A percentile compares a stretch with the other conserved stretches of the same genome.
Conservation (phyloP, 1,140 invertebrate genomes). For the Euura lappo region DNA sequence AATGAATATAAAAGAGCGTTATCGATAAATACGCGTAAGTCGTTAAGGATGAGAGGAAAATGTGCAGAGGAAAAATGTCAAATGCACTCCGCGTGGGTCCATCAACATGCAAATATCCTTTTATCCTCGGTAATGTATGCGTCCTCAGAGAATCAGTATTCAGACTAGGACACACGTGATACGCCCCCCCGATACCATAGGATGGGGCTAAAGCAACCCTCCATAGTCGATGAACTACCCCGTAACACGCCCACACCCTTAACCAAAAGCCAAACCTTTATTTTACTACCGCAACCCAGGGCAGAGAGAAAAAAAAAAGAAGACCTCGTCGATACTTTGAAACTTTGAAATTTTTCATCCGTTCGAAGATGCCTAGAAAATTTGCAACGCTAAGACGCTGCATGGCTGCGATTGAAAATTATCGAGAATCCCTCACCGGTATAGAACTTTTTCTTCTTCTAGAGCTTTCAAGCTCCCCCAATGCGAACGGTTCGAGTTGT, state of each 20-base stretch:
- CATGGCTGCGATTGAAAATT: too few species aligned
- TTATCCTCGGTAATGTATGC: not conserved
- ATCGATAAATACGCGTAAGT: too few species aligned
- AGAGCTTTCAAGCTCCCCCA: not conserved
- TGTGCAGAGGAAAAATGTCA: conserved; percentile 3
- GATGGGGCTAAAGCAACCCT: conserved; percentile 2
- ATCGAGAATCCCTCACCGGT: not conserved
- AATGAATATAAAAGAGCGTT: too few species aligned
- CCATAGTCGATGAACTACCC: not conserved
- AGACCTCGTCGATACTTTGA: not conserved
- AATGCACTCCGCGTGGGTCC: conserved; percentile 4
- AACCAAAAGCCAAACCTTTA: conserved; percentile 5
- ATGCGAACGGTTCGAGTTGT: not conserved
- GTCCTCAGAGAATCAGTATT: conserved; percentile 7
- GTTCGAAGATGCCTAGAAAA: not conserved
- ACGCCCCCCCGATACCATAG: not conserved
- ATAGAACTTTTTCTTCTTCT: not conserved
- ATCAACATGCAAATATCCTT: conserved; percentile 5
- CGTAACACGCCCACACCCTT: conserved; percentile 4
- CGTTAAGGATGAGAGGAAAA: not conserved
- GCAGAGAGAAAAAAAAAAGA: too few species aligned
- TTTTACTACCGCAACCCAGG: not conserved
- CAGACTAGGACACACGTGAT: not conserved
- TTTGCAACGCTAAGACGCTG: too few species aligned
- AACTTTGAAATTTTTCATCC: not conserved